Percentiles rank a stretch among this genome's conserved stretches.
phyloP scores from a whole-genome alignment of 2,888 invertebrate genomes.

The Argyresthia goedartella region DNA sequence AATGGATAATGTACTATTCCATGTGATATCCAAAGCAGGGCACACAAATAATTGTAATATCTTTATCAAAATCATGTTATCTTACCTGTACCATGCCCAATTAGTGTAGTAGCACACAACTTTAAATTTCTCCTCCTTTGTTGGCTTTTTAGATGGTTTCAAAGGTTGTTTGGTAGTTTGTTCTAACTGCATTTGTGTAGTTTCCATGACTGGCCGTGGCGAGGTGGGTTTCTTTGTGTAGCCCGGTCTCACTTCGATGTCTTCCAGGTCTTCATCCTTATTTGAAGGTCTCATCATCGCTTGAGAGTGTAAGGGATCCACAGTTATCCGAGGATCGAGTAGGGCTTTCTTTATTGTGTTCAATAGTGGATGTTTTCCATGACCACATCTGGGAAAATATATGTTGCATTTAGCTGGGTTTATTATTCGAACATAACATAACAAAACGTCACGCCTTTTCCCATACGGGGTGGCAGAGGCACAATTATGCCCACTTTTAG shows the following conservation, averaged over 20 bases:
- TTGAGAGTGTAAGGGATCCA: conserved; percentile 21
- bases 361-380: conserved; percentile 84
- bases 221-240: conserved; percentile 20
- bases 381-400: conserved; percentile 75
- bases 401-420: background rate
- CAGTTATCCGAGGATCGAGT: conserved; percentile 48
- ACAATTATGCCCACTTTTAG: no score
- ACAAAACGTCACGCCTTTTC: no score
- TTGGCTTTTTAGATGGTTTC: conserved; percentile 13
- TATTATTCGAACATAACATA: background rate
- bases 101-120: conserved; percentile 94
- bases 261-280: conserved; percentile 43
- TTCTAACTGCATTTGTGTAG: conserved; percentile 22
- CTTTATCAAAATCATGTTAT: no score
- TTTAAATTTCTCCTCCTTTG: conserved; percentile 70
- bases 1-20: no score
- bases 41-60: no score
- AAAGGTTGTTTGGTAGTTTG: conserved; percentile 31
- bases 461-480: no score
- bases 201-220: conserved; percentile 17
- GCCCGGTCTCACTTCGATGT: conserved; percentile 48
- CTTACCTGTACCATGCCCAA: conserved; percentile 89
- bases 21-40: no score
- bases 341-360: conserved; percentile 82
- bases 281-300: conserved; percentile 15